Conservation (phyloP, 2,888 invertebrate genomes). For the Patella pellucida region DNA sequence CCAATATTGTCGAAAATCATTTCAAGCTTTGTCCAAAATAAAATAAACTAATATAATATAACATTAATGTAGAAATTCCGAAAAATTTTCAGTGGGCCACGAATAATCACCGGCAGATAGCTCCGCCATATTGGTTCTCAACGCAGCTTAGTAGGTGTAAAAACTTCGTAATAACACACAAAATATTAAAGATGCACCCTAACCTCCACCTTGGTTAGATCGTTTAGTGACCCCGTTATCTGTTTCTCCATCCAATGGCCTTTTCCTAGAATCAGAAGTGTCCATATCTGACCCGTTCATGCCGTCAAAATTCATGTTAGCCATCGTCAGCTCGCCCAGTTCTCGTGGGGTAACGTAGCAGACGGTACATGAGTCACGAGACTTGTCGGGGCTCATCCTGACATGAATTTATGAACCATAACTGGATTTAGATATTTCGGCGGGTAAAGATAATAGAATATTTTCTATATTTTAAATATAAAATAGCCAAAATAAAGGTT, state of each 20-base stretch:
- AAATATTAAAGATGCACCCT: slow-evolving; percentile 54
- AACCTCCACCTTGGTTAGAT: slow-evolving; percentile 70
- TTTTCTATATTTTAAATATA: background rate
- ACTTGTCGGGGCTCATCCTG: slow-evolving; percentile 41
- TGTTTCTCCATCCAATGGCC: slow-evolving; percentile 69
- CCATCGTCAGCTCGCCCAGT: slow-evolving; percentile 64
- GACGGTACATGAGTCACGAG: slow-evolving; percentile 52
- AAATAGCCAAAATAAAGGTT: background rate
- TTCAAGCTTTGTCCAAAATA: slow-evolving; percentile 1
- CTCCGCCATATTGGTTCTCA: slow-evolving; percentile 64
- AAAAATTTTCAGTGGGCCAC: slow-evolving; percentile 44
- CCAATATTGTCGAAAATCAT: slow-evolving; percentile 15
- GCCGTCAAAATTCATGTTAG: slow-evolving; percentile 67
- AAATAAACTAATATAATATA: slow-evolving; percentile 10
- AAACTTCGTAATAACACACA: slow-evolving; percentile 33
- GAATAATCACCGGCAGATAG: slow-evolving; percentile 53
- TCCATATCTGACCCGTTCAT: slow-evolving; percentile 68
- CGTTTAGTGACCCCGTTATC: slow-evolving; percentile 69
- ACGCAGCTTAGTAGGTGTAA: slow-evolving; percentile 40
- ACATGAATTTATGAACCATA: background rate
- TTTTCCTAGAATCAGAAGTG: slow-evolving; percentile 70
- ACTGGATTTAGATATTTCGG: background rate
- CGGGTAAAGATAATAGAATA: background rate
- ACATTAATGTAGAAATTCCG: slow-evolving; percentile 39
- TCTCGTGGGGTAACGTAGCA: slow-evolving; percentile 66